phyloP scores from a whole-genome alignment of 2,113 vertebrate genomes.

The Lophotis ruficrista region DNA sequence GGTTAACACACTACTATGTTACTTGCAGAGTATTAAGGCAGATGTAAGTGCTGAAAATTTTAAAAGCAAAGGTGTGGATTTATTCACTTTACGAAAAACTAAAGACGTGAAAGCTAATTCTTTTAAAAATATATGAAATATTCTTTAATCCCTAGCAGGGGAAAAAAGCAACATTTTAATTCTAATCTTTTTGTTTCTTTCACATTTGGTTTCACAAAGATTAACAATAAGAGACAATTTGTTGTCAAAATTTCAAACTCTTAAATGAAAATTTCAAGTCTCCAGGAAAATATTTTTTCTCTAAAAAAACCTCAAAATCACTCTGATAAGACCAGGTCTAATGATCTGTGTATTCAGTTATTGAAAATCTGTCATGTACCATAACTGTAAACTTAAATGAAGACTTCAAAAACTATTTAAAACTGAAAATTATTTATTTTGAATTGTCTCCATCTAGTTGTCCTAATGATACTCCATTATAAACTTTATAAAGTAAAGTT shows the following conservation, averaged over 20 bases:
- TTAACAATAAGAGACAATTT: neutral
- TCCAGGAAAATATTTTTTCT: neutral
- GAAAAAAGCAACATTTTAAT: neutral
- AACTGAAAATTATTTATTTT: neutral
- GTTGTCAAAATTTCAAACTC: neutral
- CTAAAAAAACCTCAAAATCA: neutral
- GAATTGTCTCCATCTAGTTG: neutral
- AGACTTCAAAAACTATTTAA: neutral
- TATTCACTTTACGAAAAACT: neutral
- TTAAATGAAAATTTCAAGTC: neutral
- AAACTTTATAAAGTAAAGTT: neutral
- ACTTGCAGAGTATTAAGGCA: neutral
- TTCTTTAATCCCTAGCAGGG: neutral
- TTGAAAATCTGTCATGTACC: neutral
- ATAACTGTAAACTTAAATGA: neutral
- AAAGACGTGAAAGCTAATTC: neutral
- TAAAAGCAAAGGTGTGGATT: neutral
- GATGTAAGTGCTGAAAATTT: neutral
- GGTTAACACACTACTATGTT: neutral
- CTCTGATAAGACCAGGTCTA: neutral
- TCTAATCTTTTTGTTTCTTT: neutral
- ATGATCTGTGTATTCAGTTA: neutral
- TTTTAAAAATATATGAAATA: neutral
- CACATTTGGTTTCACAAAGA: neutral
- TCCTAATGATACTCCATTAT: fast-evolving